Base-by-base conservation (phyloP, 2,888 invertebrate species). In the Cephonodes hylas region DNA sequence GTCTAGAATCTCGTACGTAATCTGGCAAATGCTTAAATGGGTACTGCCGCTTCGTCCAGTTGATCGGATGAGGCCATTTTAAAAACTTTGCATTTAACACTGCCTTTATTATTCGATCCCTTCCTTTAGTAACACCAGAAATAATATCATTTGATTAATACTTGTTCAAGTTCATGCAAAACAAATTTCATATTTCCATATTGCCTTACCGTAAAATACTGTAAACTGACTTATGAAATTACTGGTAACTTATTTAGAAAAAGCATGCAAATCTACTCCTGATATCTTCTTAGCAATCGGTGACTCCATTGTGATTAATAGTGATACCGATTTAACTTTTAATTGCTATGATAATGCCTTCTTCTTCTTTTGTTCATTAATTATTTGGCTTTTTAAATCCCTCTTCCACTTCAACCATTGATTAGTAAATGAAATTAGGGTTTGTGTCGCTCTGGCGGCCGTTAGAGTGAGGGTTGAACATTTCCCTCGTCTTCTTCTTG, bases 371-470 rank as follows among this genome's bases (percentile, higher is more conserved):
- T n/a, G n/a, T n/a, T n/a, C n/a, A n/a, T n/a, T n/a, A n/a, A n/a
- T n/a, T n/a, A n/a, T n/a, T n/a, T n/a, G n/a, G n/a, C n/a, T n/a
- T n/a, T n/a, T n/a, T n/a, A n/a, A n/a, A n/a, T n/a, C n/a, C n/a
- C n/a, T n/a, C n/a, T n/a, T n/a, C n/a, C n/a, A n/a, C n/a, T n/a
- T n/a, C n/a, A 42, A 34, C 10, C 34, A 8, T 34, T 34, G 13
- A 13, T 64, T 80, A 91, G 70, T 89, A 91, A 57, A 90, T 91
- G 67, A 90, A 91, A 76, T 91, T 91, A 4, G 91, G 88, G 64
- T 92, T 91, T 0, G 88, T 88, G 0, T 87, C 87, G 65, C 88
- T 90, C 66, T 85, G 87, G 10, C 86, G 76, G 44, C 80, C 82
- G 44, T 79, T 85, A 0, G 81, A 80, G 6, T 75, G 71, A 0